Conservation (phyloP, 2,888 invertebrate species). For the Amblyteles armatorius region DNA sequence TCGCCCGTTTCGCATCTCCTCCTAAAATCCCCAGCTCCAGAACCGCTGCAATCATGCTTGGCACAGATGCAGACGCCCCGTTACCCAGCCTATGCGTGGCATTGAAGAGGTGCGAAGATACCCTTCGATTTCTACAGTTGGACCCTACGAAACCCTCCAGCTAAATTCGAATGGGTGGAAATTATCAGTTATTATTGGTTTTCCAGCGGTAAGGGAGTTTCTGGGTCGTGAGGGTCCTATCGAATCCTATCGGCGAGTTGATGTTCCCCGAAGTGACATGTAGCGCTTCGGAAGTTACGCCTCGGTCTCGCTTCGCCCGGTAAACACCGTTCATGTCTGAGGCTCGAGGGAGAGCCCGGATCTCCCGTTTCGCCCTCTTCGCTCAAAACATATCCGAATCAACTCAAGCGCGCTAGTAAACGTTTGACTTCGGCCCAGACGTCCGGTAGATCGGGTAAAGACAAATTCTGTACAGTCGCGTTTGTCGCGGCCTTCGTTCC, state of each 20-base stretch:
- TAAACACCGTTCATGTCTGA: neutral
- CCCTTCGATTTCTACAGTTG: neutral
- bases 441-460: neutral
- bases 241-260: neutral
- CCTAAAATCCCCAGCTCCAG: neutral
- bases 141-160: neutral
- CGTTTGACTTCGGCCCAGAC: neutral
- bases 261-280: neutral
- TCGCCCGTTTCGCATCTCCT: neutral
- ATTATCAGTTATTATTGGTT: neutral
- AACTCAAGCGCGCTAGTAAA: neutral
- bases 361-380: neutral
- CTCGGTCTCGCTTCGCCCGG: neutral
- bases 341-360: neutral
- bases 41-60: neutral
- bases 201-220: neutral
- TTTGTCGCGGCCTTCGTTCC: neutral
- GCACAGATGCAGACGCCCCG: neutral
- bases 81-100: neutral
- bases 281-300: neutral
- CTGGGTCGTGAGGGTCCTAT: neutral
- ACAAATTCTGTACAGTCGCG: neutral
- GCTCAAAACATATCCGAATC: neutral
- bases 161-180: neutral
- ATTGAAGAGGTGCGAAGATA: neutral